A percentile compares a stretch with the other conserved stretches of the same genome.
Evolutionary conservation across 2,797 vertebrate genomes (phyloP).

Genomic region (Chaunax sp.): DNA sequence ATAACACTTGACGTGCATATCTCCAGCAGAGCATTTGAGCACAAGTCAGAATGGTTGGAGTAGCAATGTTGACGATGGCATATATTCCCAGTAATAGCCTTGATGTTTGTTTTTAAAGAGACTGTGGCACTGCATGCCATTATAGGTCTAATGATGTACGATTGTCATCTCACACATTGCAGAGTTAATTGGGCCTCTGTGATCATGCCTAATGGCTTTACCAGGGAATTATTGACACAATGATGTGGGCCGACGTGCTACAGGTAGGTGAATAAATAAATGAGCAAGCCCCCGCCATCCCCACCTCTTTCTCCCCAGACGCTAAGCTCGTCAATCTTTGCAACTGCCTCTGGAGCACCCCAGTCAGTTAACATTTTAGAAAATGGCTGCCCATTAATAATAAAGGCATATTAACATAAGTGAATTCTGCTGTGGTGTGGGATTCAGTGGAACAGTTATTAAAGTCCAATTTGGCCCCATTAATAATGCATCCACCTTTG

Average conservation of each 20-base stretch:
- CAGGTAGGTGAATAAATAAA: slow-evolving; percentile 88
- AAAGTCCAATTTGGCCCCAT: slow-evolving; percentile 90
- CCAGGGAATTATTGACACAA: slow-evolving; percentile 87
- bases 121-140: slow-evolving; percentile 75
- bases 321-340: slow-evolving; percentile 84
- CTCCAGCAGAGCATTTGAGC: slow-evolving; percentile 63
- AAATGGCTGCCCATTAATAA: slow-evolving; percentile 88
- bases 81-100: slow-evolving; percentile 75
- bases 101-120: slow-evolving; percentile 81
- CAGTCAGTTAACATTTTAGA: slow-evolving; percentile 88
- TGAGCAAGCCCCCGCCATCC: slow-evolving; percentile 70
- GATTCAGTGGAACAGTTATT: slow-evolving; percentile 88
- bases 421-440: slow-evolving; percentile 85
- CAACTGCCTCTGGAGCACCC: slow-evolving; percentile 82
- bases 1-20: slow-evolving; percentile 71
- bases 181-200: slow-evolving; percentile 83
- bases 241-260: slow-evolving; percentile 80
- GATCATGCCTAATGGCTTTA: slow-evolving; percentile 85
- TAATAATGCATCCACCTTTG: slow-evolving; percentile 91
- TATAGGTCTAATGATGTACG: slow-evolving; percentile 81
- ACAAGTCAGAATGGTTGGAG: slow-evolving; percentile 67
- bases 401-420: slow-evolving; percentile 89
- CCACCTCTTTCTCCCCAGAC: slow-evolving; percentile 62
- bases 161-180: slow-evolving; percentile 81
- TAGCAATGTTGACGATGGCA: slow-evolving; percentile 63